Evolutionary conservation across 2,113 vertebrate species (phyloP).

Genomic region (Eurypyga helias): DNA sequence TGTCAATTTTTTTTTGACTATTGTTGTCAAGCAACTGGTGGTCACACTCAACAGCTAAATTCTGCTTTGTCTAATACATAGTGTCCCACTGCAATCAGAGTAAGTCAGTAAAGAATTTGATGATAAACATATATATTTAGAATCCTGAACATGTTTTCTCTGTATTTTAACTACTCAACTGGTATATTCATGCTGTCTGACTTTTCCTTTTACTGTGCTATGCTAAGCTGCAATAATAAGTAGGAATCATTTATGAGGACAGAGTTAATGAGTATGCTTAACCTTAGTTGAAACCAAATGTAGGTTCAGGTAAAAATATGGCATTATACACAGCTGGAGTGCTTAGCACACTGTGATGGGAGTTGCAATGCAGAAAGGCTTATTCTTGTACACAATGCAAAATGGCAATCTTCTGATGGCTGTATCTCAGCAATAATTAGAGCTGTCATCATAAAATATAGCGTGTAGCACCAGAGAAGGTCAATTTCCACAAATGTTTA

Average conservation of each 20-base stretch:
- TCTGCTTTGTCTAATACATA: background rate
- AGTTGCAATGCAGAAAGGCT: background rate
- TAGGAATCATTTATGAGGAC: conserved; percentile 5
- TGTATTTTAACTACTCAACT: background rate
- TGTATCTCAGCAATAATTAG: conserved; percentile 17
- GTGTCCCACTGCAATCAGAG: background rate
- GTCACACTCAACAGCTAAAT: background rate
- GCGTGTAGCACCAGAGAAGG: background rate
- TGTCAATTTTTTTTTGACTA: background rate
- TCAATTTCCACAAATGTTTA: background rate
- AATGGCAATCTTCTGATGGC: background rate
- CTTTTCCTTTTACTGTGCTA: background rate
- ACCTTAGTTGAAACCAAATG: conserved; percentile 9
- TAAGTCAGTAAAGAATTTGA: background rate
- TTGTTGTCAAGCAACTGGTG: background rate
- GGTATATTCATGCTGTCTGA: background rate
- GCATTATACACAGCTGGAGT: background rate
- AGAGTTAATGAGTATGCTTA: conserved; percentile 25
- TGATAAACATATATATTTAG: background rate
- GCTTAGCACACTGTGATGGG: background rate
- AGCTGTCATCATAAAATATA: background rate
- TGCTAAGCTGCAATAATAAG: background rate
- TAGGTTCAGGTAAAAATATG: background rate
- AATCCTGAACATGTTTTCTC: background rate
- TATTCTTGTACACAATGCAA: background rate